Base-by-base conservation (phyloP, 2,113 vertebrate genomes). In the Patagioenas fasciata region DNA sequence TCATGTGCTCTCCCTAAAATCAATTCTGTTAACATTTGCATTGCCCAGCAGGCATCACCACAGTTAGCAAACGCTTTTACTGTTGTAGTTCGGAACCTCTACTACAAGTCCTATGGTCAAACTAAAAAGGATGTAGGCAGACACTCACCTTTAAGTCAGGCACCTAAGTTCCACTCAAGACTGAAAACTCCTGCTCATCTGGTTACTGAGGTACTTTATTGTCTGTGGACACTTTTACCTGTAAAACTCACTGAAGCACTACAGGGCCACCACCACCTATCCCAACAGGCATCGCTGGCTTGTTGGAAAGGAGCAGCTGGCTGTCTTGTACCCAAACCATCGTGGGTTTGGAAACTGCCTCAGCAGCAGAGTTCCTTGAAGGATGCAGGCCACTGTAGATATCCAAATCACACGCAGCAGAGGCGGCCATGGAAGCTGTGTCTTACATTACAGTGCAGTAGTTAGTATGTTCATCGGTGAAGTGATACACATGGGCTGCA, bases 381-480 rank as follows among this genome's bases (percentile, higher is more conserved):
- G 28, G 36, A 18, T 26, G 6, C 70, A 60, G n/a, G 24, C 53
- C 38, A 50, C 17, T 11, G 23, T 28, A 2, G 61, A 36, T 1
- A 6, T 20, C 34, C 65, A 57, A 74, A 47, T 23, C 15, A 3
- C 25, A 25, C 0, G 1, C 6, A 29, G 60, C 47, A 36, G 38
- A n/a, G 23, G 65, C 4, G 0, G 47, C 58, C 58, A 17, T 1
- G 0, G 70, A 61, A 72, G 16, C 9, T 72, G 26, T 15, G 17
- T 4, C 58, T 62, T 64, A 38, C 29, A 4, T 60, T n/a, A 23
- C 6, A 48, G 73, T 0, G 0, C 50, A 78, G 20, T 5, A 62
- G 26, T 26, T 53, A 28, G 6, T 44, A 8, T 9, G 0, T 44
- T 26, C 31, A 25, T 7, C n/a, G 29, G 28, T 2, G 0, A 40